phyloP scores from a whole-genome alignment of 2,113 vertebrate species.

The Panurus biarmicus region DNA sequence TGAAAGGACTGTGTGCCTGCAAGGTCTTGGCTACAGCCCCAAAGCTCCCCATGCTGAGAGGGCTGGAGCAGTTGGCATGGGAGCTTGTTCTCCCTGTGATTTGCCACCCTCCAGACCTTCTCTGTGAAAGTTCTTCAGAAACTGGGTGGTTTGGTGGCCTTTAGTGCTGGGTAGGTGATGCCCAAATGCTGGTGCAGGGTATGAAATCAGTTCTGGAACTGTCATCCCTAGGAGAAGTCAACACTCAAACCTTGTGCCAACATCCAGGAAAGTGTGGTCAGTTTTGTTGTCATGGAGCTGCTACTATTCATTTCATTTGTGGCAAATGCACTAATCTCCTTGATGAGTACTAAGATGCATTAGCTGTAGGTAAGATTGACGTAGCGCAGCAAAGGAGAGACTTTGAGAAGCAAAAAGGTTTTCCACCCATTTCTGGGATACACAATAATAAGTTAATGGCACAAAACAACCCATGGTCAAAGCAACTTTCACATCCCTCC shows the following conservation, averaged over 20 bases:
- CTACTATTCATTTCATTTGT: background rate
- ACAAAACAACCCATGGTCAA: background rate
- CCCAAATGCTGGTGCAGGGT: background rate
- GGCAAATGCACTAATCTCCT: background rate
- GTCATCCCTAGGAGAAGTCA: background rate
- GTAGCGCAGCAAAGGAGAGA: background rate
- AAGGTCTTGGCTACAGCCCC: conserved; percentile 13
- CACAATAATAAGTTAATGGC: background rate
- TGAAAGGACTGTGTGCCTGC: conserved; percentile 16
- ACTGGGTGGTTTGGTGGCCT: background rate
- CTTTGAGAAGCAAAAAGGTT: background rate
- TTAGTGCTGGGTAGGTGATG: background rate
- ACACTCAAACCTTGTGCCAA: background rate
- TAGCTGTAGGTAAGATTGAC: background rate
- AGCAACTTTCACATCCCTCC: background rate
- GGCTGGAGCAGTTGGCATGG: background rate
- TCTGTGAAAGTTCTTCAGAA: background rate
- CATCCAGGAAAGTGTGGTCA: background rate
- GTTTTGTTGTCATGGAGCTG: background rate
- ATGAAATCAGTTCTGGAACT: background rate
- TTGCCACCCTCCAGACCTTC: background rate
- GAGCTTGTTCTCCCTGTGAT: background rate
- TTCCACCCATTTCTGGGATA: background rate
- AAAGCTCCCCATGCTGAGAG: background rate
- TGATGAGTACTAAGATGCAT: background rate